phyloP scores from a whole-genome alignment of 2,797 vertebrate genomes.

The Lepidocolaptes lacrymiger region DNA sequence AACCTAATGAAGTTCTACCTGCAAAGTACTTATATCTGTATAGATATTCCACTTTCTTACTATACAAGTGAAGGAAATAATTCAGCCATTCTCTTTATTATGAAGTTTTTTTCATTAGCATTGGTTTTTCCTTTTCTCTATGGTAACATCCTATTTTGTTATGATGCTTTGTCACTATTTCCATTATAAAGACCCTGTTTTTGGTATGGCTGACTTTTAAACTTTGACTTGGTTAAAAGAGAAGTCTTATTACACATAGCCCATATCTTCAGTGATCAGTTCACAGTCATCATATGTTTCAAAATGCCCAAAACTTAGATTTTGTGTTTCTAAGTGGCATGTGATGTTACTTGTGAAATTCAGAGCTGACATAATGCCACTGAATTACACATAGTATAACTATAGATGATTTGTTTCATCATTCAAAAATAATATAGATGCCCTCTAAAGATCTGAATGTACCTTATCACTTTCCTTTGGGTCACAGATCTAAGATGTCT shows the following conservation, averaged over 20 bases:
- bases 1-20: not conserved
- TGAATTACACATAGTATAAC: not conserved
- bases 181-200: rapidly evolving
- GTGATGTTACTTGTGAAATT: not conserved
- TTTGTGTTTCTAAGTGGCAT: not conserved
- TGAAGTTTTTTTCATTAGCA: not conserved
- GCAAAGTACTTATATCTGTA: not conserved
- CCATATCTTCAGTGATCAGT: not conserved
- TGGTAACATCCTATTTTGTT: not conserved
- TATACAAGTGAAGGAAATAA: not conserved
- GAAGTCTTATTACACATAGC: not conserved
- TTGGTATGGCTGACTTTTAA: not conserved
- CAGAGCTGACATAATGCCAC: not conserved
- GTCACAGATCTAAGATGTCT: not conserved
- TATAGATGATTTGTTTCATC: not conserved
- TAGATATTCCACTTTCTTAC: not conserved
- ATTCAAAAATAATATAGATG: not conserved
- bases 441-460: not conserved
- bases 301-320: not conserved
- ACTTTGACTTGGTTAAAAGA: not conserved
- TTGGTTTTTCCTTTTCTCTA: not conserved
- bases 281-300: not conserved
- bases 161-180: not conserved
- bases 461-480: not conserved
- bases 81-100: not conserved